Evolutionary conservation across 2,113 vertebrate species (phyloP).

Genomic region (Notothenia rossii): DNA sequence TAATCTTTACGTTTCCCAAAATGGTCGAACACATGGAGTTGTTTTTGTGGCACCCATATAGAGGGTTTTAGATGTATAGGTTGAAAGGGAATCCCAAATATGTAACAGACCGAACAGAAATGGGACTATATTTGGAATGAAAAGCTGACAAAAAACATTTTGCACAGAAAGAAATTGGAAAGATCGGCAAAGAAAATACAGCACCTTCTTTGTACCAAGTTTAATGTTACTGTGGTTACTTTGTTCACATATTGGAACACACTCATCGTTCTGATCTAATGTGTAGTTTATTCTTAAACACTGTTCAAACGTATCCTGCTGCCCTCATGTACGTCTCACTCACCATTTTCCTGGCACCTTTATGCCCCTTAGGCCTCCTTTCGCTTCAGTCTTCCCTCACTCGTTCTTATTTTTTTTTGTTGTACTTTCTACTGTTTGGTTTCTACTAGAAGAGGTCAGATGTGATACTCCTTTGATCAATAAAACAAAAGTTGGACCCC

Average conservation of each 20-base stretch:
- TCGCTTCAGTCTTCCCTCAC: not conserved
- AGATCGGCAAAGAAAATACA: too few relatives aligned
- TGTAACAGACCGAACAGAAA: not conserved
- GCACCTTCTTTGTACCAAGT: not conserved
- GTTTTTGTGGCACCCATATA: not conserved
- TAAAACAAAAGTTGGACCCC: conserved; percentile 24
- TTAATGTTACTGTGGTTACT: not conserved
- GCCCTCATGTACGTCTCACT: too few relatives aligned
- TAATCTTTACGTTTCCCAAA: not conserved
- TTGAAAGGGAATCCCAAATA: not conserved
- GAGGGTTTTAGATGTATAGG: not conserved
- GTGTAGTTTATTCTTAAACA: not conserved
- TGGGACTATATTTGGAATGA: not conserved
- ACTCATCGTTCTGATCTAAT: not conserved
- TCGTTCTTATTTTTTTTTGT: not conserved
- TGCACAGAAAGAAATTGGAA: too few relatives aligned
- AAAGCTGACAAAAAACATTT: not conserved
- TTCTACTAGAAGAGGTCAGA: conserved; percentile 22
- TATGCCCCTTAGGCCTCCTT: not conserved
- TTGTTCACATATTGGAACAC: not conserved
- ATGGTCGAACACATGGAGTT: not conserved
- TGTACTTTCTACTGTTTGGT: conserved; percentile 24
- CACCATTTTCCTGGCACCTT: not conserved
- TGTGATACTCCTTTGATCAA: conserved; percentile 48
- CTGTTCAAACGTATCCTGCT: not conserved